Evolutionary conservation across 2,797 vertebrate species (phyloP), one percentile per base, ranked within the genome.

Genomic region (Mormyrops boulengeri): DNA sequence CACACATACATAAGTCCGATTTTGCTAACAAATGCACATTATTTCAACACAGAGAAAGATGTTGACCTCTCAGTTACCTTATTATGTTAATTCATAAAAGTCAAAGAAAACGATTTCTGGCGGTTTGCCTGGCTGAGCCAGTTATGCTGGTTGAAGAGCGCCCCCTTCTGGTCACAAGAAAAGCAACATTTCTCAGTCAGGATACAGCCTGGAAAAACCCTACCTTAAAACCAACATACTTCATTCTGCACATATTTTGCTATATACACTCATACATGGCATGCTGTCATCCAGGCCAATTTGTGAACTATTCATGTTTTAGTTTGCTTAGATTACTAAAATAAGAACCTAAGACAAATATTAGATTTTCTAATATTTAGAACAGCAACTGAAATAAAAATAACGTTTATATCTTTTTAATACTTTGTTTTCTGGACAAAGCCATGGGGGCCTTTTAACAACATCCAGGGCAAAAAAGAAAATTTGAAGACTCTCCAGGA

Each of bases 71-170:
- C 22, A 77, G 47, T 50, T 88, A 73, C 66, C 49, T 77, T 73
- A 50, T 52, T 17, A 47, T 60, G 41, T 44, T 38, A 80, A 80
- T 80, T 80, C 7, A 80, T 44, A 9, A 44, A 80, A 80, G 17
- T 80, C 38, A 80, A 80, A 80, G 73, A 44, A 88, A 91, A 89
- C 90, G 62, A 89, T 77, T 44, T 84, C 62, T 66, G 66, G 14
- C 47, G 26, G 82, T 55, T 4, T 91, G 89, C 60, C 80, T 50
- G 6, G 80, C 52, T 19, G 52, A 30, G 47, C 4, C 30, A 38
- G 17, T 60, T 93, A 89, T 91, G 88, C 91, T 95, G 93, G 93
- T 94, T 92, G 88, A 92, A 92, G 92, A 95, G 92, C 95, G 95
- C 93, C 95, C 93, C 94, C 95, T 95, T 91, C 91, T 95, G 95